Evolutionary conservation across 2,113 vertebrate species (phyloP), one percentile per base, ranked within the genome.

Genomic region (Datnioides undecimradiatus): DNA sequence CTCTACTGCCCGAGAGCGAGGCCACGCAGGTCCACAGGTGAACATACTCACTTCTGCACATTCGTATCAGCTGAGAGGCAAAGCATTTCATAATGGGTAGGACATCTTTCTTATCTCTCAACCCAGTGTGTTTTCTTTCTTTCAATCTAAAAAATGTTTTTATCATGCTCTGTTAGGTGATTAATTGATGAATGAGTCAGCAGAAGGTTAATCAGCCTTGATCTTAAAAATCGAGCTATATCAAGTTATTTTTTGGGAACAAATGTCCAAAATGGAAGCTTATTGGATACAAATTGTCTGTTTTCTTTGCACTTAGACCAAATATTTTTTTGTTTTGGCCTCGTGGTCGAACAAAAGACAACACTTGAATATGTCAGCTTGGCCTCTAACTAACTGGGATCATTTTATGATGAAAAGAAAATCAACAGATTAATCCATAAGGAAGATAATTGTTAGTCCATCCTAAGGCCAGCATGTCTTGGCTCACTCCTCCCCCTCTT

Each of bases 21-120:
- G 40, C 95, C 95, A 1, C 95, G 95, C 31, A 89, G 93, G 31
- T 93, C 93, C 63, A 95, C 94, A 76, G 95, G 95, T 96, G 66
- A 57, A 43, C 41, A 16, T 43, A 27, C 12, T 36, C 4, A 0
- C 12, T 9, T 17, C 55, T 66, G 17, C 14, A 29, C 16, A 3
- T 19, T 19, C 58, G n/a, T 5, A 8, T 11, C 1, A 2, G 8
- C n/a, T 13, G 21, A 21, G 25, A 57, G 25, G 23, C 16, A 19
- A 21, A 19, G 48, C 14, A 8, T 8, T 46, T 46, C 17, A 21
- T 4, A 21, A 12, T 21, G 17, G 19, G n/a, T n/a, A n/a, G n/a
- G n/a, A n/a, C n/a, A n/a, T n/a, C n/a, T n/a, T n/a, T n/a, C n/a
- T n/a, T n/a, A n/a, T n/a, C n/a, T n/a, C n/a, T n/a, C n/a, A n/a